A percentile compares a stretch with the other conserved stretches of the same genome.
These are phyloP conservation scores for Rhingia campestris DNA, from an alignment of 2,888 invertebrate species.

Conservation along the genomic window DNA sequence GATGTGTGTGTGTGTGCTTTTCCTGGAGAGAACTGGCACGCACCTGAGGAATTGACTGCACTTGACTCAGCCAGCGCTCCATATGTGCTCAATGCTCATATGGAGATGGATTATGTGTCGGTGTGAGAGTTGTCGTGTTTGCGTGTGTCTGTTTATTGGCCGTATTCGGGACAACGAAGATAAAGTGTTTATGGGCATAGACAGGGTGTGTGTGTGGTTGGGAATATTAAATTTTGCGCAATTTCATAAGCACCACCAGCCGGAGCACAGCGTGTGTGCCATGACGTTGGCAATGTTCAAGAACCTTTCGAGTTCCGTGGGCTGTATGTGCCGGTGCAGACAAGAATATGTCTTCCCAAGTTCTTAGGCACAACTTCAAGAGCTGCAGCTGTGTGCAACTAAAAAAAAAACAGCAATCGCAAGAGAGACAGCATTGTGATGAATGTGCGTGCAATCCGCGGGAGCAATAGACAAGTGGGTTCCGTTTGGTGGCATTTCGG, in stretches of 20 bases:
- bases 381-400: conserved; percentile 39
- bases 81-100: not conserved
- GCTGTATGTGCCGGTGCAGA: conserved; percentile 21
- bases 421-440: conserved; percentile 4
- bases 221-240: conserved; percentile 61
- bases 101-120: not conserved
- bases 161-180: conserved; percentile 63
- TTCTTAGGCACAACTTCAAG: conserved; percentile 58
- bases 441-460: conserved; percentile 28
- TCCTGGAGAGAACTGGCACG: conserved; percentile 62
- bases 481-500: not conserved
- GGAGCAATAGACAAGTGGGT: conserved; percentile 29
- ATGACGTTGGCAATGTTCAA: conserved; percentile 8
- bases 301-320: conserved; percentile 45
- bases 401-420: not conserved
- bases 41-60: conserved; percentile 68
- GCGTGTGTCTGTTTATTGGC: conserved; percentile 32
- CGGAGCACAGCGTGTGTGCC: conserved; percentile 32
- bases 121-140: not conserved
- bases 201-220: conserved; percentile 56
- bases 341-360: conserved; percentile 32
- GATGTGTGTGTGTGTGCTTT: conserved; percentile 19
- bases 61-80: conserved; percentile 54
- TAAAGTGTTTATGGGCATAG: conserved; percentile 70
- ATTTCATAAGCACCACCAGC: conserved; percentile 34